Percentiles rank a stretch among this genome's conserved stretches.
phyloP scores from a whole-genome alignment of 2,797 vertebrate genomes.

The Sibirionetta formosa region DNA sequence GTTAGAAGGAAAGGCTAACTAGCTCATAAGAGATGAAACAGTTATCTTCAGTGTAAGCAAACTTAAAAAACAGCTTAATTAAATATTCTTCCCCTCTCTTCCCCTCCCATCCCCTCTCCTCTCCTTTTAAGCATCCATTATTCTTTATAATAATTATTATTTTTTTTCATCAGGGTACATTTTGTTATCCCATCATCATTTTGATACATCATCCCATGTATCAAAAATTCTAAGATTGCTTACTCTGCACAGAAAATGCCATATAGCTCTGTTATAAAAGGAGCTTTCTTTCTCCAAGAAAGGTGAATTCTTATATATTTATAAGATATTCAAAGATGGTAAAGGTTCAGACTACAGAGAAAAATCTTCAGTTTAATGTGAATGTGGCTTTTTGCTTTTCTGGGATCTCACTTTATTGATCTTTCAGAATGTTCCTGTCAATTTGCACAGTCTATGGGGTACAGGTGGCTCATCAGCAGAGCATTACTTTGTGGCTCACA shows the following conservation, averaged over 20 bases:
- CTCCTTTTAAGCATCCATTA: not conserved
- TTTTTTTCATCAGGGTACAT: not conserved
- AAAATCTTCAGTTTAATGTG: not conserved
- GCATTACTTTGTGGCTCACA: not conserved
- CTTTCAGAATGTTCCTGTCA: not conserved
- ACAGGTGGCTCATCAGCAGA: not conserved
- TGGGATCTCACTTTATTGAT: not conserved
- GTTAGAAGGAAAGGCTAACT: not conserved
- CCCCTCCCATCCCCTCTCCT: too few species aligned
- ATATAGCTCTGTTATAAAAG: not conserved
- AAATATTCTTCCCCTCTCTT: too few species aligned
- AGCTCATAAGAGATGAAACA: not conserved
- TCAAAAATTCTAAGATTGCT: not conserved
- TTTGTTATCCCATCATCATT: not conserved
- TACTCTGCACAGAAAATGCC: not conserved
- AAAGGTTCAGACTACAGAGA: not conserved
- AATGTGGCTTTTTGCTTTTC: not conserved
- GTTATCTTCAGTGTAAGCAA: not conserved
- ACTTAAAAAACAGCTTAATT: not conserved
- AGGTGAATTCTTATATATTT: not conserved
- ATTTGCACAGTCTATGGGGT: not conserved
- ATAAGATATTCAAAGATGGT: not conserved
- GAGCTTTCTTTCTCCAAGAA: not conserved
- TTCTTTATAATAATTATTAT: fast-evolving
- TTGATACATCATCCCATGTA: not conserved